Conservation (phyloP, 2,888 invertebrate genomes). For the Tipula helvola region DNA sequence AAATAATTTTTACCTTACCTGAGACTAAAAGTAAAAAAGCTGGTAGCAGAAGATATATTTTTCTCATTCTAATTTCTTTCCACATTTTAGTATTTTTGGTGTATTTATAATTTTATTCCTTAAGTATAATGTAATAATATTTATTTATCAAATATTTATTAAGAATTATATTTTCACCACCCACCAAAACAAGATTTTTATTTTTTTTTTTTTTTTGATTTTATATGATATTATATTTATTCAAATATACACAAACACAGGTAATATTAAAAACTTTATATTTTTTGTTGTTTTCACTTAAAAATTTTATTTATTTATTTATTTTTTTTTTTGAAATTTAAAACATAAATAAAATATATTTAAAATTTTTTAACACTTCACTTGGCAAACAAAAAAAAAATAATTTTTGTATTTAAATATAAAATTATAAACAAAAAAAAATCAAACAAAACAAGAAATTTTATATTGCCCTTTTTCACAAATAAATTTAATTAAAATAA, state of each 20-base stretch:
- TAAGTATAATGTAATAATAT: not conserved
- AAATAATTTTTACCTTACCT: not conserved
- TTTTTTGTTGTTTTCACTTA: not conserved
- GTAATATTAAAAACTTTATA: not conserved
- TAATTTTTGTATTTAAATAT: not conserved
- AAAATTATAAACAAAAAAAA: not conserved
- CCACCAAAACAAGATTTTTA: not conserved
- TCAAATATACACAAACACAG: not conserved
- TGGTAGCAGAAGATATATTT: not conserved
- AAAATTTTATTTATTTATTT: not conserved
- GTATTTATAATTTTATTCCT: not conserved
- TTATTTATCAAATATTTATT: not conserved
- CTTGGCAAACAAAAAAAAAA: not conserved
- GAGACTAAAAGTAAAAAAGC: not conserved
- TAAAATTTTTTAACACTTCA: not conserved
- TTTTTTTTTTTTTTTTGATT: not conserved
- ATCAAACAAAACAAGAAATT: not conserved
- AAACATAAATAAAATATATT: not conserved
- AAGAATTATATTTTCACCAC: not conserved
- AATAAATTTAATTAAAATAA: not conserved
- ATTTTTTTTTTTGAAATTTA: too few species aligned
- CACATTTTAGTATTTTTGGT: not conserved
- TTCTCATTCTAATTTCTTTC: not conserved
- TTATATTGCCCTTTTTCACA: not conserved
- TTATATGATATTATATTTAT: too few species aligned